Base-by-base conservation (phyloP, 1,140 invertebrate genomes). In the Cydia pomonella region DNA sequence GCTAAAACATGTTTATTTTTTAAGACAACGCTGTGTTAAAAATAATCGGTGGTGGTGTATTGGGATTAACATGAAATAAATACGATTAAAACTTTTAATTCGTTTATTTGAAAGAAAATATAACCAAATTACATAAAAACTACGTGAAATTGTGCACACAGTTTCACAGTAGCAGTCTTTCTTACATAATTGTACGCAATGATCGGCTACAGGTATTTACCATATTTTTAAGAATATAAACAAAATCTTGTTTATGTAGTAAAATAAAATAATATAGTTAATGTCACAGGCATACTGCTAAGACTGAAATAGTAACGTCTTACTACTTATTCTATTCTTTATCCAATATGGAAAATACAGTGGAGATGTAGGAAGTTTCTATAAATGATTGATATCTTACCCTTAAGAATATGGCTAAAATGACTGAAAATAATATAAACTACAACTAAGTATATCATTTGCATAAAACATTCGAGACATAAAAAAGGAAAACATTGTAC, bases 331-430 rank as follows among this genome's bases (percentile, higher is more conserved):
- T 29, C 63, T 64, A 64, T 5, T 29, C 23, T 25, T 63, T 29
- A 16, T 25, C 27, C 12, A 23, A 13, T 63, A 63, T 50, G 47
- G 47, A 63, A 63, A 64, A 33, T 29, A 33, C 29, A 69, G 64
- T 64, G 64, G 64, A 69, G 33, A 69, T 69, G 71, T n/a, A 79
- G 77, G 76, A 79, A 80, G 78, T 81, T 72, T 5, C 1, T 44
- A 41, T 72, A 50, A 69, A 33, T 69, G 64, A 44, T 72, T 72
- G 21, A 44, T 50, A 72, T 6, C 38, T 47, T 50, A 50, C 38
- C 21, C 76, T 73, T 74, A 76, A 78, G 75, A 77, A 84, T 85
- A 87, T 87, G 85, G 84, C 85, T 85, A 81, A 85, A 80, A 81
- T 87, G 84, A 86, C 86, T 87, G 80, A 78, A 72, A 80, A 76